Evolutionary conservation across 2,113 vertebrate species (phyloP).

Genomic region (Dasyornis broadbenti): DNA sequence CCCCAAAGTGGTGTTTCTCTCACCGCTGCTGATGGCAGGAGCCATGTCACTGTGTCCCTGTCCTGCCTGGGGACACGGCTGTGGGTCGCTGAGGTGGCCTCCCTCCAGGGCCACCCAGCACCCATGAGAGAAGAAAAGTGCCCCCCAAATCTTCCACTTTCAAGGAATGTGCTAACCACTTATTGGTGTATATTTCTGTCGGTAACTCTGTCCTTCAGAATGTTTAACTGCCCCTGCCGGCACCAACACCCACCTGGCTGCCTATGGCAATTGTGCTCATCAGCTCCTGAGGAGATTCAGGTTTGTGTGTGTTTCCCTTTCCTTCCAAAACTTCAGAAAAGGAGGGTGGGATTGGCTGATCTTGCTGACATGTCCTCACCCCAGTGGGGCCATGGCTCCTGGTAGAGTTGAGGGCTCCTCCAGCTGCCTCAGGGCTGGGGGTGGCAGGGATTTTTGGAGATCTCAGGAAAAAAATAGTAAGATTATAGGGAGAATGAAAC

Average conservation of each 20-base stretch:
- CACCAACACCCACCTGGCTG: rapidly evolving
- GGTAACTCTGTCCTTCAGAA: neutral
- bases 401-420: neutral
- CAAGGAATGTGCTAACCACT: neutral
- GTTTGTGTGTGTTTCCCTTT: neutral
- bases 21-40: neutral
- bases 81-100: neutral
- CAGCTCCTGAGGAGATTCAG: neutral
- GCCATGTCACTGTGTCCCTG: rapidly evolving
- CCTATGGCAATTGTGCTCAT: neutral
- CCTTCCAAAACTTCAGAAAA: neutral
- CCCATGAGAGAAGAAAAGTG: neutral
- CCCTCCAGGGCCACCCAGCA: neutral
- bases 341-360: neutral
- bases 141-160: neutral
- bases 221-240: rapidly evolving
- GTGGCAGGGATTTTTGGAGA: rapidly evolving
- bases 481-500: neutral
- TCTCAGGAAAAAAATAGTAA: neutral
- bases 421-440: rapidly evolving
- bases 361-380: rapidly evolving
- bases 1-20: neutral
- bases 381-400: rapidly evolving
- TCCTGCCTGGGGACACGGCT: neutral
- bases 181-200: rapidly evolving